phyloP scores from a whole-genome alignment of 2,113 vertebrate genomes.

The Hypomesus transpacificus region DNA sequence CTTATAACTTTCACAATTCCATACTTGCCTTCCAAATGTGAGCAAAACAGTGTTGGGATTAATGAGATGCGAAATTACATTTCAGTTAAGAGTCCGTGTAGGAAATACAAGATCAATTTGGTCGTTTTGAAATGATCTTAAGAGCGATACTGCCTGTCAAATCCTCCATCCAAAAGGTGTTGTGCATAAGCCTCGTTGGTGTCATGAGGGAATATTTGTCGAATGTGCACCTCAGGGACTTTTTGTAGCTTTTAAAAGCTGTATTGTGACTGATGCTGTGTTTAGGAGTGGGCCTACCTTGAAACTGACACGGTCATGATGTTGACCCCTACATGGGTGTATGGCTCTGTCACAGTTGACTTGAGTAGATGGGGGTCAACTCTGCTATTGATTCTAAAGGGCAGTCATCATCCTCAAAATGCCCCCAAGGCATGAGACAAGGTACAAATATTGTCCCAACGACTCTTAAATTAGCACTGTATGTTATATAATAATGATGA shows the following conservation, averaged over 20 bases:
- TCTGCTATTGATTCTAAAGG: slow-evolving; percentile 48
- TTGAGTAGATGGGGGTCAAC: slow-evolving; percentile 30
- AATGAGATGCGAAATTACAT: slow-evolving; percentile 68
- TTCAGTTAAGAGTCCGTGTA: slow-evolving; percentile 35
- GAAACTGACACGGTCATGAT: slow-evolving; percentile 53
- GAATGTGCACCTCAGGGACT: slow-evolving; percentile 78
- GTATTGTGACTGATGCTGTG: slow-evolving; percentile 69
- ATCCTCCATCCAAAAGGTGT: slow-evolving; percentile 42
- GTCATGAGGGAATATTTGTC: slow-evolving; percentile 65
- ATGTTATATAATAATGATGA: no score
- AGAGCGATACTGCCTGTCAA: no score
- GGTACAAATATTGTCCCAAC: no score
- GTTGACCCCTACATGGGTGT: slow-evolving; percentile 28
- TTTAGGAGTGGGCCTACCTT: slow-evolving; percentile 41
- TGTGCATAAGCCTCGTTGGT: slow-evolving; percentile 55
- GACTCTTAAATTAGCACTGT: no score
- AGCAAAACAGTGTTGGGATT: slow-evolving; percentile 58
- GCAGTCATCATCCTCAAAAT: slow-evolving; percentile 40
- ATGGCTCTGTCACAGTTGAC: slow-evolving; percentile 17
- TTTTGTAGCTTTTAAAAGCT: slow-evolving; percentile 73
- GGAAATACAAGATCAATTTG: slow-evolving; percentile 28
- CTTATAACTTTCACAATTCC: slow-evolving; percentile 61
- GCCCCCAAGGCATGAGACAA: no score
- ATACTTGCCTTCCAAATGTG: slow-evolving; percentile 70
- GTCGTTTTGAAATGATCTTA: slow-evolving; percentile 8